phyloP scores from a whole-genome alignment of 2,888 invertebrate genomes.

The Eupithecia inturbata region DNA sequence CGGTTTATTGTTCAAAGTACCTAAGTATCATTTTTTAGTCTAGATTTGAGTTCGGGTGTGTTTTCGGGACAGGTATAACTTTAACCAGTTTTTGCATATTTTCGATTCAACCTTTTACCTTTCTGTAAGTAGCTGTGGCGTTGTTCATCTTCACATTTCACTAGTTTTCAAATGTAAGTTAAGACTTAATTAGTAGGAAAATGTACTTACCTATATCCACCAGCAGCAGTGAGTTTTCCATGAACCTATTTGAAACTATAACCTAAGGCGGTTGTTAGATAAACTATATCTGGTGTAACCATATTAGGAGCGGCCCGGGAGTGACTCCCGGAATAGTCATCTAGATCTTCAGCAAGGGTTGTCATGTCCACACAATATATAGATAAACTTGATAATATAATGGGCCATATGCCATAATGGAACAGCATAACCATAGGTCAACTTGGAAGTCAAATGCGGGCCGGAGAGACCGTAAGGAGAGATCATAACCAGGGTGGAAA shows the following conservation, averaged over 20 bases:
- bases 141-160: not conserved
- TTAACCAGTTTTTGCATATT: not conserved
- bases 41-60: not conserved
- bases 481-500: not conserved
- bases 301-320: conserved; percentile 58
- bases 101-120: not conserved
- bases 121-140: too few relatives aligned
- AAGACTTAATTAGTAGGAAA: not conserved
- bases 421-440: not conserved
- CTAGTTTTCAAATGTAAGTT: not conserved
- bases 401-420: not conserved
- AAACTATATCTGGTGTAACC: conserved; percentile 56
- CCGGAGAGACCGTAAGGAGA: not conserved
- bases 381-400: not conserved
- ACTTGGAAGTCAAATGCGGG: not conserved
- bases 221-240: not conserved
- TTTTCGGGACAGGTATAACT: not conserved
- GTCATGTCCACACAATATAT: not conserved
- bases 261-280: conserved; percentile 31
- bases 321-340: conserved; percentile 56
- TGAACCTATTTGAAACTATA: not conserved
- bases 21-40: too few relatives aligned
- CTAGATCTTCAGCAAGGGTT: conserved; percentile 53
- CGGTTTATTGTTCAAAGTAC: not conserved
- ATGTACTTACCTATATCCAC: not conserved